Evolutionary conservation across 2,888 invertebrate species (phyloP), one percentile per base, ranked within the genome.

Genomic region (Ernsta delagoae): DNA sequence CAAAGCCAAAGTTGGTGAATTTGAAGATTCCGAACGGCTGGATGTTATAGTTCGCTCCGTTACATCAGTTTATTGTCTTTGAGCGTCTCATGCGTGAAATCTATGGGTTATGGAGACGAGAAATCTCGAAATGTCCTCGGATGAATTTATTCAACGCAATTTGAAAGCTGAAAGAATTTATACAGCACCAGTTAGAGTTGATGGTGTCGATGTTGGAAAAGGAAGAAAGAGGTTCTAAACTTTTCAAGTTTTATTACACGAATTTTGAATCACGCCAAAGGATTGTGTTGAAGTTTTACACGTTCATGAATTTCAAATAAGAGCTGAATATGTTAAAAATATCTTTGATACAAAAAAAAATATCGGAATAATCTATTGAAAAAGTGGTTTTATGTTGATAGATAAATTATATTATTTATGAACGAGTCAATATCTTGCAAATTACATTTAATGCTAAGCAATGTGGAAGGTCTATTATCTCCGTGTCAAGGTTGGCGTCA

Each of bases 41-140:
- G 75, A 77, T 82, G 83, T 85, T 85, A 84, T 78, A 74, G 83
- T 78, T 77, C 82, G 83, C 80, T 82, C 83, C 79, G 86, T 87
- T 87, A 82, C 77, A 74, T 75, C 73, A 79, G 78, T 86, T 89
- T 89, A 88, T 88, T 85, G 89, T 87, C 86, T 87, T 82, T 77
- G 77, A 75, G 73, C 72, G 72, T 70, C 78, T 78, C 78, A 79
- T 78, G 77, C 77, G 82, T 78, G 78, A 82, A 83, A 83, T 80
- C 78, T 80, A 76, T 75, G 73, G 75, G 72, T 77, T 76, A 78
- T 78, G 74, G 73, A 74, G 74, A 75, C 71, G 65, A 62, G 72
- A 71, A 63, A 69, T 72, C 67, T 70, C 45, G 67, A 66, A 45
- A 72, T 71, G 67, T 75, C 62, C 72, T 71, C 65, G 65, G 71